Conservation (phyloP, 1,140 invertebrate genomes). For the Zaprionus inermis region DNA sequence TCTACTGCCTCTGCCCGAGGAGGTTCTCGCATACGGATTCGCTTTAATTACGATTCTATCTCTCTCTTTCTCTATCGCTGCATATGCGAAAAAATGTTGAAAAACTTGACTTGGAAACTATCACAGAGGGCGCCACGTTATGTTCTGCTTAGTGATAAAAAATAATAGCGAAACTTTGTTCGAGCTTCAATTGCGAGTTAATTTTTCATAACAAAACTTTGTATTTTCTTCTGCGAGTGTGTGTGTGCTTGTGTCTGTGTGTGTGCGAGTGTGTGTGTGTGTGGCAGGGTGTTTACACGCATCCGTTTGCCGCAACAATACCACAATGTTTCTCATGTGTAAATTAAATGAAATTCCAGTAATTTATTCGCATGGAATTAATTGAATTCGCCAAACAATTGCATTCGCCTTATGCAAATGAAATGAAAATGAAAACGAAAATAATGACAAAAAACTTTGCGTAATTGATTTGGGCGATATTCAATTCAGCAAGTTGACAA, state of each 20-base stretch:
- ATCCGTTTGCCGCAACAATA: conserved; percentile 32
- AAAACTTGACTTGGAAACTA: background rate
- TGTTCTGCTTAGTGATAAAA: conserved; percentile 23
- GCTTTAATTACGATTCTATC: conserved; percentile 33
- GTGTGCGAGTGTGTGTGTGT: conserved; percentile 17
- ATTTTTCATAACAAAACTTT: conserved; percentile 43
- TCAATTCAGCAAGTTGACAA: conserved; percentile 25
- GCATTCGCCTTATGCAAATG: conserved; percentile 21
- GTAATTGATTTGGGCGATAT: conserved; percentile 40
- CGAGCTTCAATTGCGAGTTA: conserved; percentile 38
- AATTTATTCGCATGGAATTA: conserved; percentile 52
- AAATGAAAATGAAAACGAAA: conserved; percentile 9
- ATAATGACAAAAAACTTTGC: conserved; percentile 19
- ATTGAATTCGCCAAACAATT: conserved; percentile 46
- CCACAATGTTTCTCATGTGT: conserved; percentile 51
- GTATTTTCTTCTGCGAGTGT: conserved; percentile 9
- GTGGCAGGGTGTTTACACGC: conserved; percentile 16
- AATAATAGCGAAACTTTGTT: conserved; percentile 36
- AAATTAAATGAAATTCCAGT: conserved; percentile 52
- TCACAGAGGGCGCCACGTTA: conserved; percentile 7
- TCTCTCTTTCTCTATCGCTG: conserved; percentile 4
- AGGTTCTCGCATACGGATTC: conserved; percentile 49
- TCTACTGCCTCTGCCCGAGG: no score
- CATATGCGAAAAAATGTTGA: background rate
- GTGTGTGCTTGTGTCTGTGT: background rate